Conservation (phyloP, 2,113 vertebrate genomes). For the Eudyptes chrysolophus region DNA sequence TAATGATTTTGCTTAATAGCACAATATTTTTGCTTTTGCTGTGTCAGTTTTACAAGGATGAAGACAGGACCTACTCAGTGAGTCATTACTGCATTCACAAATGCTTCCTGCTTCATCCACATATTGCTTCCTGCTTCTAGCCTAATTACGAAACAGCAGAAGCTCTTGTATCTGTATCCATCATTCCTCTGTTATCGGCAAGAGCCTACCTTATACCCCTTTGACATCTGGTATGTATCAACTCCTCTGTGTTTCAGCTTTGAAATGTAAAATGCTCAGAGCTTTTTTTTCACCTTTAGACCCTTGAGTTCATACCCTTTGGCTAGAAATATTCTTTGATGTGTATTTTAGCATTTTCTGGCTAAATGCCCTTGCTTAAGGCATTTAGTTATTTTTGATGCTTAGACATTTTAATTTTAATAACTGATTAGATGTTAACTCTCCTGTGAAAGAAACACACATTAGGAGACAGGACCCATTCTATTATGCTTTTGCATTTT, state of each 20-base stretch:
- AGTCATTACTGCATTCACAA: background rate
- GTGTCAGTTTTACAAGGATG: background rate
- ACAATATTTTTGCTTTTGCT: background rate
- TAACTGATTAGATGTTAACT: conserved; percentile 31
- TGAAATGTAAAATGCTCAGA: background rate
- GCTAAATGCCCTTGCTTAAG: background rate
- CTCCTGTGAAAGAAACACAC: background rate
- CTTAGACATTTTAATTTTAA: conserved; percentile 40
- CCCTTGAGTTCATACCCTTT: background rate
- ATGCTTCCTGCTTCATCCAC: background rate
- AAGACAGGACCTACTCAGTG: background rate
- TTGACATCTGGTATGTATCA: background rate
- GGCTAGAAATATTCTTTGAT: conserved; percentile 3
- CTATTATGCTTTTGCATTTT: background rate
- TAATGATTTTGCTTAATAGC: background rate
- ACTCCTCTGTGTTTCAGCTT: background rate
- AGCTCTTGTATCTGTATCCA: background rate
- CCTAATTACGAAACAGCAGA: background rate
- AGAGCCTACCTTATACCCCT: background rate
- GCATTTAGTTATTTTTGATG: background rate
- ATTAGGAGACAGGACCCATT: background rate
- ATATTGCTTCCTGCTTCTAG: background rate
- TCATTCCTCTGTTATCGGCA: background rate
- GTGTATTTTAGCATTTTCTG: conserved; percentile 1
- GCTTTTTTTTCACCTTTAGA: background rate